Evolutionary conservation across 2,888 invertebrate species (phyloP), one percentile per base, ranked within the genome.

Genomic region (Drosophila ustulata): DNA sequence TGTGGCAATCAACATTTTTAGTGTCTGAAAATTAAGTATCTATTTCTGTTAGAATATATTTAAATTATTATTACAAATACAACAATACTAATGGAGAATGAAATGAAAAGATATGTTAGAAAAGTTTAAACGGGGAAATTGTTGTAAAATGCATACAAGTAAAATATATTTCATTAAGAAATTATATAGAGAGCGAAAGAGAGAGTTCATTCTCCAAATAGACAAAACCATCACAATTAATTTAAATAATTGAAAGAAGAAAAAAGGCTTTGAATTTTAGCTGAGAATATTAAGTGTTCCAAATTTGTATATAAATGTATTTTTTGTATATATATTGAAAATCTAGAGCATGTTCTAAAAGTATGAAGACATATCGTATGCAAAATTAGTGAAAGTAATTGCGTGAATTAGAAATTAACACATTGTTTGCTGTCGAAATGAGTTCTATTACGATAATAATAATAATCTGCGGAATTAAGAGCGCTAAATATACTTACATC

Each of bases 391-490:
- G 9, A 62, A 58, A 45, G 46, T 58, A 66, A 75, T 75, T 63
- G 45, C 47, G 66, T 61, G 59, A 25, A 65, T 70, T 66, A 51
- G 45, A 63, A 69, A 67, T 47, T 56, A 56, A 57, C 52, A 62
- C 56, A 50, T 66, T 62, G 69, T 72, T 51, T 65, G 34, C 50
- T 46, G 46, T 47, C 39, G 9, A 63, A 45, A 45, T 50, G 37
- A 62, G 52, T 57, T 65, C 49, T 41, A 57, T 51, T 45, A 34
- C 37, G 49, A 23, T 41, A 56, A 55, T 39, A 25, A 46, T 7
- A 58, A 78, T 66, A 59, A 71, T 61, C 57, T 37, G 34, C 49
- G 9, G 53, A 34, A 45, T 45, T 41, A 45, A 18, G 9, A 43
- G 34, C n/a, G n/a, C 34, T 52, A 47, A 34, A 59, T 37, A 52